Conservation (phyloP, 2,888 invertebrate species). For the Cylloceria caligata region DNA sequence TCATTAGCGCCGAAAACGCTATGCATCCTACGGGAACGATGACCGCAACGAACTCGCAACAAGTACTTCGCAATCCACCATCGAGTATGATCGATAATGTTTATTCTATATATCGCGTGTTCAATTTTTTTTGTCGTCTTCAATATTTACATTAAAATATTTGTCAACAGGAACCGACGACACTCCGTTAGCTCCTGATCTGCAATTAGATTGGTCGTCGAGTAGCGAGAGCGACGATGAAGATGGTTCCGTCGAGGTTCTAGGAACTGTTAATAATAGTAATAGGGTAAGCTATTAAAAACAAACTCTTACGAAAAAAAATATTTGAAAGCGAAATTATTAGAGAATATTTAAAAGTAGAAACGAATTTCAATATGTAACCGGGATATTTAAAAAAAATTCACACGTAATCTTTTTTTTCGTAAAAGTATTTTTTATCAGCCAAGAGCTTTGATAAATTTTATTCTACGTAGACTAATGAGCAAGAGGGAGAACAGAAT, state of each 20-base stretch:
- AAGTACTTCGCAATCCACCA: slow-evolving; percentile 73
- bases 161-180: slow-evolving; percentile 79
- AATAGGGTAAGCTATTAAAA: slow-evolving; percentile 66
- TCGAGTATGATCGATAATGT: slow-evolving; percentile 71
- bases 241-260: slow-evolving; percentile 85
- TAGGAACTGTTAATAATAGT: slow-evolving; percentile 80
- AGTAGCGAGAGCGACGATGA: slow-evolving; percentile 88
- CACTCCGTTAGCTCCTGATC: slow-evolving; percentile 89
- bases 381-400: background rate
- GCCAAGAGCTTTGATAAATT: slow-evolving; percentile 6
- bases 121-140: background rate
- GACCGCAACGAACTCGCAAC: slow-evolving; percentile 74
- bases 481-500: slow-evolving; percentile 71
- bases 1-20: slow-evolving; percentile 71
- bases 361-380: background rate
- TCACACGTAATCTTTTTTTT: background rate
- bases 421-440: slow-evolving; percentile 17
- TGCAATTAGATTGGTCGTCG: slow-evolving; percentile 91
- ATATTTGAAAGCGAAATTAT: too few species aligned
- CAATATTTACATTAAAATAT: background rate
- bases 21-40: slow-evolving; percentile 72
- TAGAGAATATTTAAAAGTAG: background rate
- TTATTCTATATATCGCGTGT: background rate
- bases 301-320: background rate
- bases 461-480: slow-evolving; percentile 70